These are phyloP conservation scores for Byasa hedistus DNA, from an alignment of 2,888 invertebrate species.

Conservation along the genomic window DNA sequence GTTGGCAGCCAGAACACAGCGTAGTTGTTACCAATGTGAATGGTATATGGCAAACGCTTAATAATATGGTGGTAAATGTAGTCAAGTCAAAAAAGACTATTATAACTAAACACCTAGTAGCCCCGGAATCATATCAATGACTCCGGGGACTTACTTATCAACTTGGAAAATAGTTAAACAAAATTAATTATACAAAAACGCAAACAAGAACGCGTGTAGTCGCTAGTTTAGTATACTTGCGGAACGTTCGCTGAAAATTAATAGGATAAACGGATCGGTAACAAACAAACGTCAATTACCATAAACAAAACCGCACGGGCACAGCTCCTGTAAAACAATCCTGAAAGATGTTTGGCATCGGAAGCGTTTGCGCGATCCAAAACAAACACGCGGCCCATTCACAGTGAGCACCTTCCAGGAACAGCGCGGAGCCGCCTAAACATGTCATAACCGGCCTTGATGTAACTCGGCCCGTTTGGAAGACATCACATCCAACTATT, in stretches of 20 bases:
- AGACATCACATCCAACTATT: constrained; percentile 4
- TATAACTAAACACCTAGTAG: too few relatives aligned
- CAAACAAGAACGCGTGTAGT: too few relatives aligned
- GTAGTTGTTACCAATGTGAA: too few relatives aligned
- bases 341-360: constrained; percentile 9
- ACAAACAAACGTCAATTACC: constrained; percentile 3
- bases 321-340: constrained; percentile 14
- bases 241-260: constrained; percentile 2
- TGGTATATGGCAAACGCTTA: too few relatives aligned
- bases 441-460: constrained; percentile 21
- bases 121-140: too few relatives aligned
- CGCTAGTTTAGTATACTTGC: not conserved
- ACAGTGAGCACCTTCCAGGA: constrained; percentile 18
- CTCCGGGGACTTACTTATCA: too few relatives aligned
- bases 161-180: too few relatives aligned
- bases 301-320: not conserved
- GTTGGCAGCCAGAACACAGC: too few relatives aligned
- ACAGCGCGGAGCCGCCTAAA: constrained; percentile 15
- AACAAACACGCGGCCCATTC: constrained; percentile 18
- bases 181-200: too few relatives aligned
- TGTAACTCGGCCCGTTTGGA: constrained; percentile 3
- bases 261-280: not conserved
- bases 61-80: too few relatives aligned
- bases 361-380: constrained; percentile 13
- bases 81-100: too few relatives aligned